Conservation (phyloP, 2,797 vertebrate species). For the Poeciliopsis gracilis region DNA sequence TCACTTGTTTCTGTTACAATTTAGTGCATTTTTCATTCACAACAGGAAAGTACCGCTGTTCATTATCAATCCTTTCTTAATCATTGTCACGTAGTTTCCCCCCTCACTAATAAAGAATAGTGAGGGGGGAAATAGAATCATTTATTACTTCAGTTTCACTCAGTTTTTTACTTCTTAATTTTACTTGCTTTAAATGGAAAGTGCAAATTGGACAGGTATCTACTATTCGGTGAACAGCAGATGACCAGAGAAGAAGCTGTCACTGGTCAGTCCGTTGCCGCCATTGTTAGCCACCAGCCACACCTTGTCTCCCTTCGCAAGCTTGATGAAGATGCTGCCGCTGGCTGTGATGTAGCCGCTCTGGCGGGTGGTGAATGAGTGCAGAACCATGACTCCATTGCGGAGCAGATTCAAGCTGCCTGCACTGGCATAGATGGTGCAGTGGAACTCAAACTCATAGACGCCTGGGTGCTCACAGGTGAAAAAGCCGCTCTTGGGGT, state of each 20-base stretch:
- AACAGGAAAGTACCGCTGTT: not conserved
- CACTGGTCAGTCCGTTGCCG: constrained; percentile 33
- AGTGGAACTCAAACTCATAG: constrained; percentile 72
- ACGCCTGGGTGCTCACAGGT: constrained; percentile 59
- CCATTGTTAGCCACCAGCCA: constrained; percentile 34
- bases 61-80: not conserved
- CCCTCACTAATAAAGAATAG: not conserved
- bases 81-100: not conserved
- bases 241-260: constrained; percentile 68
- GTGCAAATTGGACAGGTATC: not conserved
- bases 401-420: constrained; percentile 48
- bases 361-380: constrained; percentile 61
- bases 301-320: constrained; percentile 46
- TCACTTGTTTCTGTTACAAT: not conserved
- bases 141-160: not conserved
- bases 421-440: not conserved
- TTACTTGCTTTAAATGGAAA: not conserved
- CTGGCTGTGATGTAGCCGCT: constrained; percentile 29
- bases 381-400: constrained; percentile 36
- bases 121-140: not conserved
- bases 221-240: constrained; percentile 60
- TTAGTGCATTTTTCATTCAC: not conserved
- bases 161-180: not conserved
- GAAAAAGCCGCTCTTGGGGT: constrained; percentile 53
- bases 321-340: constrained; percentile 46